A percentile compares a stretch with the other conserved stretches of the same genome.
Conservation (phyloP, 2,113 vertebrate species). For the Ictalurus punctatus region DNA sequence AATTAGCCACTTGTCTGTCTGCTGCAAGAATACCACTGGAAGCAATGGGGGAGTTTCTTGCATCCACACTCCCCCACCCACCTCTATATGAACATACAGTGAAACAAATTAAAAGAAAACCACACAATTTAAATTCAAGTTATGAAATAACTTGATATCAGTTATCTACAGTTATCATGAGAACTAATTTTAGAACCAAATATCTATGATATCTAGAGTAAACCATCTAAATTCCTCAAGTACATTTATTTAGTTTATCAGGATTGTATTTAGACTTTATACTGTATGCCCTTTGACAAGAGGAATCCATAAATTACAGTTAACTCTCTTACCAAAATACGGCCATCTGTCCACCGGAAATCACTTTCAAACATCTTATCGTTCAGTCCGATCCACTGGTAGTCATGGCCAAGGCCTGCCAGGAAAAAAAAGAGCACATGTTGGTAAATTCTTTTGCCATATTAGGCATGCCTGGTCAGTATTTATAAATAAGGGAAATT, state of each 20-base stretch:
- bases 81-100: neutral
- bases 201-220: neutral
- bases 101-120: neutral
- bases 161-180: neutral
- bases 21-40: conserved; percentile 35
- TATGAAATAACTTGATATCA: neutral
- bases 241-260: neutral
- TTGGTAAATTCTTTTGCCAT: conserved; percentile 55
- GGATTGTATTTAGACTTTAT: neutral
- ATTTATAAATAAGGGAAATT: conserved; percentile 55
- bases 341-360: conserved; percentile 96
- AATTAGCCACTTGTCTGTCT: conserved; percentile 67
- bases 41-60: neutral
- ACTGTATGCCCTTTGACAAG: conserved; percentile 21
- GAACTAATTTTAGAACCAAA: neutral
- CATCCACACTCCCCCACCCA: neutral
- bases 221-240: neutral
- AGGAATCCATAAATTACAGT: conserved; percentile 42
- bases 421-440: conserved; percentile 55
- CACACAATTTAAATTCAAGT: neutral
- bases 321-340: conserved; percentile 81
- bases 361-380: conserved; percentile 98
- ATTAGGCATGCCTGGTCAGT: conserved; percentile 50
- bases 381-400: conserved; percentile 98
- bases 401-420: conserved; percentile 92